phyloP scores from a whole-genome alignment of 1,140 invertebrate genomes.

The Laupala kohalensis region DNA sequence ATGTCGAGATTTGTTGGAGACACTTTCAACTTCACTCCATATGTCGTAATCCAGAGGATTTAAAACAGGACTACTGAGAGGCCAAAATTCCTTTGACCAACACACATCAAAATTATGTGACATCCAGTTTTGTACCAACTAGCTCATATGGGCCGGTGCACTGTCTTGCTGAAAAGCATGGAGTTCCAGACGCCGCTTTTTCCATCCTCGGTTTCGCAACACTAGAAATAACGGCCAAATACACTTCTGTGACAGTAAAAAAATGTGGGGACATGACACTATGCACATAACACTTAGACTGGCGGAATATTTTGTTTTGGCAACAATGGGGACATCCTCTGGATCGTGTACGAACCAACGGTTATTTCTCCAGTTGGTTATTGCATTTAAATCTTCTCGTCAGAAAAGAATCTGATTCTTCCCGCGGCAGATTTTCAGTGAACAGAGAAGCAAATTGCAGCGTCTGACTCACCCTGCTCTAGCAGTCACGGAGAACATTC shows the following conservation, averaged over 20 bases:
- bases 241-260: background rate
- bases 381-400: background rate
- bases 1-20: constrained; percentile 2
- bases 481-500: background rate
- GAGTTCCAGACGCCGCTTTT: constrained; percentile 5
- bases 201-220: constrained; percentile 11
- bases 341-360: background rate
- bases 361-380: background rate
- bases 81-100: constrained; percentile 6
- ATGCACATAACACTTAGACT: background rate
- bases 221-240: background rate
- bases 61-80: constrained; percentile 4
- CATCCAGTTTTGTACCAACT: constrained; percentile 3
- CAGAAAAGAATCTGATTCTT: background rate
- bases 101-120: background rate
- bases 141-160: constrained; percentile 6
- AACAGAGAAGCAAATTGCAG: background rate
- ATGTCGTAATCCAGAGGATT: constrained; percentile 5
- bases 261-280: background rate
- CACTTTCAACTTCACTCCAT: constrained; percentile 1
- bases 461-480: background rate
- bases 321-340: background rate
- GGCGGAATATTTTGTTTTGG: background rate
- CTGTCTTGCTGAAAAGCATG: constrained; percentile 10
- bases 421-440: background rate